Evolutionary conservation across 2,797 vertebrate genomes (phyloP), one percentile per base, ranked within the genome.

Genomic region (Oreonectes daqikongensis): DNA sequence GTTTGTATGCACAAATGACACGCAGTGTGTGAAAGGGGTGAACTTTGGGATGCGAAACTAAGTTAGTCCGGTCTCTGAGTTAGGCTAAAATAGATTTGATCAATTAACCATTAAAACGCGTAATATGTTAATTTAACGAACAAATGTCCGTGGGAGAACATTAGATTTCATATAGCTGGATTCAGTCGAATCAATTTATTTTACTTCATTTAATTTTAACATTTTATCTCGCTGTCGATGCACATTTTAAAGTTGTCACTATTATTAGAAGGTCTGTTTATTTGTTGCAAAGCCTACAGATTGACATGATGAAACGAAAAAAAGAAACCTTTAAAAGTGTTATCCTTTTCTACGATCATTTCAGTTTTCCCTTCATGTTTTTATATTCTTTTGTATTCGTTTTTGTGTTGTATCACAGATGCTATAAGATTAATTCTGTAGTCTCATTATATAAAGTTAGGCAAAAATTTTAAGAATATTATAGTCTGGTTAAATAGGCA

Each of bases 1-100:
- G 78, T 75, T 68, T 68, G 75, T 64, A 30, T 57, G 75, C 65
- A 44, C 64, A 61, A 68, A 55, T 64, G 32, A 52, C 70, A 28
- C 55, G n/a, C 22, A 24, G 40, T 59, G 65, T 66, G 71, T 67
- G 40, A 46, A 67, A 72, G 35, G 57, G 67, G 57, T 71, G 67
- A 77, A 77, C 42, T 69, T 35, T 57, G 74, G 35, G 44, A 69
- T 69, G 53, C 30, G 42, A 30, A 70, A 53, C 65, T 35, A 48
- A 14, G 20, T 22, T 14, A 30, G 57, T 60, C 57, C 9, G 28
- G 30, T 61, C 18, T 32, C 7, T n/a, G 18, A 61, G 59, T 38
- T 69, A 69, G 75, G 55, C 64, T 76, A 48, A 68, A 76, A 52
- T 61, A 77, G 30, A 52, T 24, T 50, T 60, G 0, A 38, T 42